A percentile compares a stretch with the other conserved stretches of the same genome.
phyloP scores from a whole-genome alignment of 2,113 vertebrate species.

The Rhinogobius similis region DNA sequence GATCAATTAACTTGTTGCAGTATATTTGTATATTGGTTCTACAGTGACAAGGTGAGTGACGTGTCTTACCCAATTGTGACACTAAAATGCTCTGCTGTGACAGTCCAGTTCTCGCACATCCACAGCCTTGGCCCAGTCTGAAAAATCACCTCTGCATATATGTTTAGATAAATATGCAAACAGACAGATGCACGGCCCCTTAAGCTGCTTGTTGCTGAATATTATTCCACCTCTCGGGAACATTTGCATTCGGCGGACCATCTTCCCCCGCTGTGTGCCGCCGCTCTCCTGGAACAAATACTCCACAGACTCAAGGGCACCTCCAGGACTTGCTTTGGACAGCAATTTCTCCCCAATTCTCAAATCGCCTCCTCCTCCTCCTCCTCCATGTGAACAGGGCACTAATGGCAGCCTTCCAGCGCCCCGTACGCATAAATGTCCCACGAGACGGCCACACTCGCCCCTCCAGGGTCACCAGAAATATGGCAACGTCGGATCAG shows the following conservation, averaged over 20 bases:
- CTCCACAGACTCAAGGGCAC: constrained; percentile 72
- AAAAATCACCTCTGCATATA: constrained; percentile 1
- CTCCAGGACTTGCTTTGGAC: constrained; percentile 70
- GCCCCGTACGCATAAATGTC: constrained; percentile 50
- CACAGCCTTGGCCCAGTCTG: not conserved
- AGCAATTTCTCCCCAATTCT: constrained; percentile 66
- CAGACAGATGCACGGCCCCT: constrained; percentile 7
- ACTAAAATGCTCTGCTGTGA: not conserved
- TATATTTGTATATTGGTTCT: too few relatives aligned
- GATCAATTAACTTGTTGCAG: too few relatives aligned
- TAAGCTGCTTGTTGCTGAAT: constrained; percentile 40
- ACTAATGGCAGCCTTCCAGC: too few relatives aligned
- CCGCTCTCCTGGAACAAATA: constrained; percentile 69
- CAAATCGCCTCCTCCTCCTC: constrained; percentile 45
- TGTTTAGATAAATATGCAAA: constrained; percentile 12
- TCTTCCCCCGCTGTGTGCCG: constrained; percentile 48
- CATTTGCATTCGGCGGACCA: constrained; percentile 51
- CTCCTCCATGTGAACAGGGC: constrained; percentile 28
- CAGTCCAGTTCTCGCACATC: not conserved
- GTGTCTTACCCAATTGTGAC: not conserved
- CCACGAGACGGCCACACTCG: constrained; percentile 41
- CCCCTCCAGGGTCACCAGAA: constrained; percentile 28
- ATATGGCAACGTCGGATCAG: constrained; percentile 42
- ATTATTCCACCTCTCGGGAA: constrained; percentile 31
- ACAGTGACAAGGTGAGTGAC: not conserved